Base-by-base conservation (phyloP, 2,888 invertebrate species). In the Chromoteleia sp. region DNA sequence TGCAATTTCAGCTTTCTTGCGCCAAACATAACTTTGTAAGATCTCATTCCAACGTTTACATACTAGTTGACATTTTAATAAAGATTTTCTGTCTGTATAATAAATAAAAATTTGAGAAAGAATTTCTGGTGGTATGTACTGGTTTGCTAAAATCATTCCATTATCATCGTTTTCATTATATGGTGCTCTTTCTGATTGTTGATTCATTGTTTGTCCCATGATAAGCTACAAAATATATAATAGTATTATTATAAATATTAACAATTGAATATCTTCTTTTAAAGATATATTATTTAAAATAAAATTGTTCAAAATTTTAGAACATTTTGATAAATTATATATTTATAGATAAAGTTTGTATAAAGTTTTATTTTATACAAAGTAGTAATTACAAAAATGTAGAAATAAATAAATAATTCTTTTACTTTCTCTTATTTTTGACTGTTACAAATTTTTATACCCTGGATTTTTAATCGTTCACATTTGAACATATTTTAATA, bases 11-110 rank as follows among this genome's bases (percentile, higher is more conserved):
- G 90, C 90, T 79, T 92, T 92, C 48, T 89, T 87, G n/a, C 91
- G 89, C 92, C 92, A 92, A 3, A 92, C 88, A 8, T 91, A 89
- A 33, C 80, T 90, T 83, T 92, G 91, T 19, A 93, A 92, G 19
- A 93, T 82, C 19, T 88, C 86, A 68, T 91, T 91, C 94, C 94
- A 94, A 41, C 89, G 89, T 84, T 92, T 92, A 83, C 94, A 94
- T 0, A 94, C 94, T 36, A 92, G 82, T 61, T 92, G 91, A 81
- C 92, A 92, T n/a, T 87, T 90, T 7, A 92, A 74, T 0, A 94
- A 83, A 14, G 92, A 87, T 58, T 89, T 86, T 1, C 90, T 84
- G 74, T 93, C 92, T 1, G 92, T 83, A 73, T 88, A 90, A 65
- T 89, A 89, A 12, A 85, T 85, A 12, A 94, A 86, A 59, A 94